Evolutionary conservation across 2,113 vertebrate species (phyloP).

Genomic region (Globicephala melas): DNA sequence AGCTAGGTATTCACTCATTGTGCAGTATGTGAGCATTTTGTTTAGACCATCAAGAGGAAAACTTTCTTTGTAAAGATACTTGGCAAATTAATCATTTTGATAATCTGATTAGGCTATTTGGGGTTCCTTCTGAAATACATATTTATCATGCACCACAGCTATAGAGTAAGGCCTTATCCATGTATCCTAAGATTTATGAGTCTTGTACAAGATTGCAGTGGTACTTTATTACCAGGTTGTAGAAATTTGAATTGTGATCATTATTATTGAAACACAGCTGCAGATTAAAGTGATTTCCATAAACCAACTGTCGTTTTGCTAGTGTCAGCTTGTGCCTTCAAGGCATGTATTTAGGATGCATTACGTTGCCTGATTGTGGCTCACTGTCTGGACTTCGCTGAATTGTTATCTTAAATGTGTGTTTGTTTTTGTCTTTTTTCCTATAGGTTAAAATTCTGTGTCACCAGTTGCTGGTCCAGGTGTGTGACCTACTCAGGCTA

Average conservation of each 20-base stretch:
- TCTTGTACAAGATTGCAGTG: background rate
- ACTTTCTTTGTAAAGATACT: background rate
- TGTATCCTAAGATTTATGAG: conserved; percentile 12
- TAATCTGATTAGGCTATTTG: background rate
- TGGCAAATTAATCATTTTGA: background rate
- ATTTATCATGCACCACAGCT: background rate
- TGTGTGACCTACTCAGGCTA: conserved; percentile 96
- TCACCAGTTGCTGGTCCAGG: conserved; percentile 95
- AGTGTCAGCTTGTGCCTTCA: background rate
- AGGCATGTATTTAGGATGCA: background rate
- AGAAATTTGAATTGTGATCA: background rate
- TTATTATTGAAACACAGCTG: background rate
- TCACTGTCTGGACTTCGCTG: background rate
- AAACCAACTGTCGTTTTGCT: background rate
- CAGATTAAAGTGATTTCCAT: background rate
- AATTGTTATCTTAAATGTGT: background rate
- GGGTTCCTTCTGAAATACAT: background rate
- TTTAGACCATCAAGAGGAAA: background rate
- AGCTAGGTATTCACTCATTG: background rate
- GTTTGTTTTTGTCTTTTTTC: background rate
- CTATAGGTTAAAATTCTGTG: conserved; percentile 95
- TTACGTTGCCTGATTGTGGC: background rate
- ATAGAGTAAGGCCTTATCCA: background rate
- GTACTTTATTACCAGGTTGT: background rate
- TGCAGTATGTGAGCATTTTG: background rate